Conservation (phyloP, 1,140 invertebrate species). For the Diprion similis region DNA sequence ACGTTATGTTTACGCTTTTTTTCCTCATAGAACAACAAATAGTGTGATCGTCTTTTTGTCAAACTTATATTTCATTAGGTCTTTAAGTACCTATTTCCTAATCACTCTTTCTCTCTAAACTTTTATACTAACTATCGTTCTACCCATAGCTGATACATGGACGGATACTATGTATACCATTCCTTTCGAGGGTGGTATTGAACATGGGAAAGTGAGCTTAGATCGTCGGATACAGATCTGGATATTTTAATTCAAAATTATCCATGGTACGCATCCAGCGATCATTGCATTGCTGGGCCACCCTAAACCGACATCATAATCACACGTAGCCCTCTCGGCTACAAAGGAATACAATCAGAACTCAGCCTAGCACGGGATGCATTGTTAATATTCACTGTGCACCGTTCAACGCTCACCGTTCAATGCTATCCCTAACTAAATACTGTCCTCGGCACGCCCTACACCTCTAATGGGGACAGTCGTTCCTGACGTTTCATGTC, state of each 20-base stretch:
- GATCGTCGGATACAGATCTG: constrained; percentile 39
- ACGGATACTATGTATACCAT: too few relatives aligned
- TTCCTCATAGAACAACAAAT: too few relatives aligned
- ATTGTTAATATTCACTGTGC: constrained; percentile 31
- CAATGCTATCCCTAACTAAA: constrained; percentile 41
- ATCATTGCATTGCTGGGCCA: constrained; percentile 30
- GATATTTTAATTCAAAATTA: constrained; percentile 52
- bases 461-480: constrained; percentile 10
- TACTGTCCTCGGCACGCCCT: constrained; percentile 34
- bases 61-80: too few relatives aligned
- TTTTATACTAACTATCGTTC: too few relatives aligned
- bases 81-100: too few relatives aligned
- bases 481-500: background rate
- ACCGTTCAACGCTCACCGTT: constrained; percentile 24
- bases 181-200: background rate
- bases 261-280: constrained; percentile 25
- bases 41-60: too few relatives aligned
- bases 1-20: too few relatives aligned
- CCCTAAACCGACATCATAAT: constrained; percentile 38
- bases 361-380: constrained; percentile 34
- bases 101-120: too few relatives aligned
- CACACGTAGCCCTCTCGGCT: constrained; percentile 32
- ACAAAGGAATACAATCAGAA: constrained; percentile 43
- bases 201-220: background rate
- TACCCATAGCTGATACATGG: too few relatives aligned